Conservation (phyloP, 1,140 invertebrate genomes). For the Lepidurus apus region DNA sequence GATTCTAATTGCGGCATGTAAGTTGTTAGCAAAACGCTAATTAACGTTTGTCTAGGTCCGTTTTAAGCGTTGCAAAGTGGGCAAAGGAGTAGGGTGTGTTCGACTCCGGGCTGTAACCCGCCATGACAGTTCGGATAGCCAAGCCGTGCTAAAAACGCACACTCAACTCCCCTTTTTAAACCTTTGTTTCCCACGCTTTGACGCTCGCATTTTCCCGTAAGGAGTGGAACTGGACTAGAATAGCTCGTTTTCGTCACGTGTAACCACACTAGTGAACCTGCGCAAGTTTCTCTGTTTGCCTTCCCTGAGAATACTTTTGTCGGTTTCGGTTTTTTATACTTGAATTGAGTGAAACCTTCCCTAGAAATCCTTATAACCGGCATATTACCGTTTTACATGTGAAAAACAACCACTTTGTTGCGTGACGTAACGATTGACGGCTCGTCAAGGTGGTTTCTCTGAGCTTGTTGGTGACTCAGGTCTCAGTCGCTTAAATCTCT, state of each 20-base stretch:
- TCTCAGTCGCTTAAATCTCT: background rate
- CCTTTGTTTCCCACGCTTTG: background rate
- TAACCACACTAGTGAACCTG: background rate
- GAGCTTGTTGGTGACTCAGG: background rate
- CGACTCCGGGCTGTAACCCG: background rate
- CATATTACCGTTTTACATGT: background rate
- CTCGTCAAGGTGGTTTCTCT: background rate
- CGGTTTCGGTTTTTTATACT: background rate
- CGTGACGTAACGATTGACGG: background rate
- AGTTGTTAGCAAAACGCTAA: background rate
- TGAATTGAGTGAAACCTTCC: background rate
- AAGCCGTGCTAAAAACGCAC: background rate
- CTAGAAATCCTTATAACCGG: background rate
- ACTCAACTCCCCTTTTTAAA: background rate
- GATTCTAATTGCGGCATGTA: background rate
- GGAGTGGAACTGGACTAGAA: conserved; percentile 3
- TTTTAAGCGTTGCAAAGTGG: background rate
- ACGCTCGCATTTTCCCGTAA: background rate
- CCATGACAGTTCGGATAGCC: background rate
- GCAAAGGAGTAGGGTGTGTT: background rate
- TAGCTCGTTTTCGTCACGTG: conserved; percentile 17
- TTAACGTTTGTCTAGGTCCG: background rate
- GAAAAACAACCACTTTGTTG: background rate
- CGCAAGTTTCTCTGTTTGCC: background rate
- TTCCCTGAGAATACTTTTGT: background rate